Percentiles rank a stretch among this genome's conserved stretches.
These are phyloP conservation scores for Pseudococcus longispinus DNA, from an alignment of 2,888 invertebrate species.

Conservation along the genomic window DNA sequence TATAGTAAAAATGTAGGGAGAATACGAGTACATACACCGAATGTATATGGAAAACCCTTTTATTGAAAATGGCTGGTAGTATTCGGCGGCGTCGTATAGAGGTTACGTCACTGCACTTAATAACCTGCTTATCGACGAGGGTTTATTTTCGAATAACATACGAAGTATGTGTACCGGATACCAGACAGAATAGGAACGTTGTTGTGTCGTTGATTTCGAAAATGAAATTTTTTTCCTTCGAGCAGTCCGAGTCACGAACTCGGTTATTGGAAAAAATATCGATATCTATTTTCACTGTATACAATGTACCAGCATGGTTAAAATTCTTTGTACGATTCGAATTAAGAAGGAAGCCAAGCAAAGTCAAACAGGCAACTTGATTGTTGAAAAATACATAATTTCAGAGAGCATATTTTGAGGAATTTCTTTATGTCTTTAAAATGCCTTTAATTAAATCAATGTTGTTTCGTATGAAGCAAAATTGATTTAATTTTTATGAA, in stretches of 20 bases:
- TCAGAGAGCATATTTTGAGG: too few species aligned
- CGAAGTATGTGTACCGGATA: background rate
- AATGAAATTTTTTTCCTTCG: background rate
- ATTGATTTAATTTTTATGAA: too few species aligned
- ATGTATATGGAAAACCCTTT: background rate
- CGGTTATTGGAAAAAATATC: too few species aligned
- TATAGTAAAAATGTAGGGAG: background rate
- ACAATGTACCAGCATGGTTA: background rate
- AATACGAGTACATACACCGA: too few species aligned
- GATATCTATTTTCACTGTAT: too few species aligned
- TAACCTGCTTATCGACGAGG: background rate
- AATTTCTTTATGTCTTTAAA: too few species aligned
- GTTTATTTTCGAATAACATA: background rate
- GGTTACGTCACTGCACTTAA: conserved; percentile 17
- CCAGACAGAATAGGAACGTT: background rate
- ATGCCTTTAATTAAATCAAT: too few species aligned
- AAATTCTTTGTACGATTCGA: too few species aligned
- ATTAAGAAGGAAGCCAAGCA: too few species aligned
- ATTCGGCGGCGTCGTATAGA: background rate
- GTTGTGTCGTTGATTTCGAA: background rate
- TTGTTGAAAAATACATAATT: too few species aligned
- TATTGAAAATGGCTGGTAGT: background rate
- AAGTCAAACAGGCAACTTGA: too few species aligned
- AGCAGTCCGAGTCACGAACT: background rate
- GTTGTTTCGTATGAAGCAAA: too few species aligned